Evolutionary conservation across 2,888 invertebrate genomes (phyloP).

Genomic region (Ametastegia equiseti): DNA sequence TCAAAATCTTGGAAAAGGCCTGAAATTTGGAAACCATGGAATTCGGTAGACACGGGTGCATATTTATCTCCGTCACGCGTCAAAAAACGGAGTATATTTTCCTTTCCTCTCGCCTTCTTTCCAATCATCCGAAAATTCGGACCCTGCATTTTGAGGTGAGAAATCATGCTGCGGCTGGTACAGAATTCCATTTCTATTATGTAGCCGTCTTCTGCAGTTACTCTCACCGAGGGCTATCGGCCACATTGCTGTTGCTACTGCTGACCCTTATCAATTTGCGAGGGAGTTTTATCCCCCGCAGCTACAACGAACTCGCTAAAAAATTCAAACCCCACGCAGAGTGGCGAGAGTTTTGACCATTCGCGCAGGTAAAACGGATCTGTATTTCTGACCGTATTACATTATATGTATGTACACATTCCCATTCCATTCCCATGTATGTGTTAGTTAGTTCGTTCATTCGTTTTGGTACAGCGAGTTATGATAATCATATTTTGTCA

Average conservation of each 20-base stretch:
- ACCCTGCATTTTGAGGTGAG: neutral
- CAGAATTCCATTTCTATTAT: neutral
- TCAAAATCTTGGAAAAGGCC: too few relatives aligned
- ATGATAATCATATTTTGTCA: constrained; percentile 25
- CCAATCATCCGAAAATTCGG: neutral
- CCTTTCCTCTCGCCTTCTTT: neutral
- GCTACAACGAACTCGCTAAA: neutral
- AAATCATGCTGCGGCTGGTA: neutral
- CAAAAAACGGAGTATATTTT: neutral
- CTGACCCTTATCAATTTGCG: neutral
- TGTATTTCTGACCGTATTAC: neutral
- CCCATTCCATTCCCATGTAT: neutral
- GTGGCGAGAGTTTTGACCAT: neutral
- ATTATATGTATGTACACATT: neutral
- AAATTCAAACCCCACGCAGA: neutral
- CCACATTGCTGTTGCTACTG: neutral
- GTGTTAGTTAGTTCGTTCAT: too few relatives aligned
- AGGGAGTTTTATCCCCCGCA: neutral
- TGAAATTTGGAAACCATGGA: too few relatives aligned
- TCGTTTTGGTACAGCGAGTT: neutral
- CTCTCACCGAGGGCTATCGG: neutral
- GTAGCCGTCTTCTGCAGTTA: neutral
- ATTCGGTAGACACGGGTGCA: too few relatives aligned
- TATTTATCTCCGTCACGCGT: constrained; percentile 4
- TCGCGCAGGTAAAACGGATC: neutral